Evolutionary conservation across 2,797 vertebrate species (phyloP), one percentile per base, ranked within the genome.

Genomic region (Neostethus bicornis): DNA sequence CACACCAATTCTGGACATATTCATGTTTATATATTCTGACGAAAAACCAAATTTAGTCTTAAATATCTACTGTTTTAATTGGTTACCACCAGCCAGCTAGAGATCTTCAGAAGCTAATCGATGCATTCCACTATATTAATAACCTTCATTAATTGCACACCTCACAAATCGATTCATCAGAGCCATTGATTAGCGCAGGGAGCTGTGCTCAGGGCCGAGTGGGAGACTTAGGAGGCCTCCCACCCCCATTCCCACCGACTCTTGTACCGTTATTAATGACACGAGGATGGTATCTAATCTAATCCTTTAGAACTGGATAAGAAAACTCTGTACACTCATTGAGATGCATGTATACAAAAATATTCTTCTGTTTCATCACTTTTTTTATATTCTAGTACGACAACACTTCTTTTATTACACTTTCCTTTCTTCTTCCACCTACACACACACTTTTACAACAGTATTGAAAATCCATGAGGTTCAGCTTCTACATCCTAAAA

Each of bases 151-250:
- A 82, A 81, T 76, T 52, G 48, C n/a, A 0, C 26, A 46, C 56
- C 59, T 50, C 55, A 79, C 83, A 84, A 79, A 86, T 84, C 75
- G 64, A 80, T 73, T 84, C 86, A 86, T 85, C 78, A 73, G 37
- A 57, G 11, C 41, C 68, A 87, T 81, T 73, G 88, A 89, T 85
- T 51, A 53, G 37, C 4, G 7, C 50, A 14, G 35, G 4, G 16
- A 54, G 61, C 14, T 6, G 35, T 8, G 63, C 62, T 75, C 8
- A 26, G 47, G 73, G 55, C 56, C 41, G 54, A 21, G 17, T 2
- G 45, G 48, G 43, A 50, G 58, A 45, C 34, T 64, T 67, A 29
- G 70, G 56, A 68, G 48, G 34, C 83, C 76, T 2, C n/a, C n/a
- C n/a, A n/a, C n/a, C n/a, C n/a, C n/a, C n/a, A n/a, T n/a, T n/a